Base-by-base conservation (phyloP, 2,113 vertebrate species). In the Gadus chalcogrammus region DNA sequence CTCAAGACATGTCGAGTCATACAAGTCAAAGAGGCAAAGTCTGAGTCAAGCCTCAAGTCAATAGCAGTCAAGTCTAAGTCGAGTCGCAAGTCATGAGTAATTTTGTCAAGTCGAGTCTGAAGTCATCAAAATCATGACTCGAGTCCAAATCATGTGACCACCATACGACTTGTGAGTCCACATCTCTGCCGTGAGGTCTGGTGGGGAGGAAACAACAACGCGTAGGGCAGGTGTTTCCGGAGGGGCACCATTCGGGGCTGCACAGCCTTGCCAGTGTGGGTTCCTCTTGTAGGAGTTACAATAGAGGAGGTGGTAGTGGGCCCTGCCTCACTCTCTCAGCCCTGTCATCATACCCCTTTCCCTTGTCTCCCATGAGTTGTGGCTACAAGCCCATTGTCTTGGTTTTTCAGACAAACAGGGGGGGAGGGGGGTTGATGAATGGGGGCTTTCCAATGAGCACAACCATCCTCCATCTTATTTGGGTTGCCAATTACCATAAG, bases 191-290 rank as follows among this genome's bases (percentile, higher is more conserved):
- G 20, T 20, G 20, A 20, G 20, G 20, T 20, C 20, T 20, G 20
- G 20, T 20, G 20, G 20, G 20, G 20, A 20, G 20, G 20, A 20
- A 20, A 20, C 88, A 89, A 90, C 90, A 73, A 84, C 76, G 48
- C 52, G 0, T 53, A 65, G 65, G 85, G 81, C 90, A 91, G 88
- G 87, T 91, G 89, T 84, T 91, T 92, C 90, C 89, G 85, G 72
- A 65, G n/a, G 59, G 67, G 56, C 53, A 65, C 42, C 72, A 24
- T 69, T 38, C 64, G 15, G 17, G 27, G 56, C 68, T 42, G 18
- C 61, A 70, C 20, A 68, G 69, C 20, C 55, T 52, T 61, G 52
- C 20, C 56, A 71, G 77, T 78, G 66, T 60, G 71, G 72, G 72
- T 70, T 63, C 15, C 48, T 72, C 76, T 24, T 24, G 24, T 24